Evolutionary conservation across 2,888 invertebrate species (phyloP), one percentile per base, ranked within the genome.

Genomic region (Mesoligia furuncula): DNA sequence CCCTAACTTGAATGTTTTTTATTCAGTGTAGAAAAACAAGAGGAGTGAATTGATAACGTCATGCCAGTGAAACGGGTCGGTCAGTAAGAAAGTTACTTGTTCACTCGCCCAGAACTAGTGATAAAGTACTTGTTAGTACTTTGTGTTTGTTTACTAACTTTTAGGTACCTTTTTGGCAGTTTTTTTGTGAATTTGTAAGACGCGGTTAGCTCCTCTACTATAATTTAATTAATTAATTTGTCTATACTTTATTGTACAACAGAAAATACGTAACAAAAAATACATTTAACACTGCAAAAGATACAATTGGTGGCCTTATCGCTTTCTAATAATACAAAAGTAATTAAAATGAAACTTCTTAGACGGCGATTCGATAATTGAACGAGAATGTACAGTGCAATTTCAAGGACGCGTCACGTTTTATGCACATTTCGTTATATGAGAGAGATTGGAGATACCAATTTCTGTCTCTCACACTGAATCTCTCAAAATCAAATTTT

Each of bases 41-140:
- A 79, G 80, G 39, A 77, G 68, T 79, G 69, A 85, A 81, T 79
- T 83, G 91, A 90, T 90, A 90, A 90, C 84, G 91, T 90, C 90
- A 88, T 73, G 79, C 73, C 77, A 80, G 83, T 90, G 91, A 90
- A 84, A 83, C 62, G 90, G 90, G 90, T 89, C 73, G 80, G 71
- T 79, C 67, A 75, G 83, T 77, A 75, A 78, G 85, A 81, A 81
- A 87, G 75, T 82, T 80, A 68, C 66, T 67, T 73, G 90, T 77
- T 77, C 80, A 82, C 65, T 82, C 79, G 64, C 8, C 65, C 70
- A 80, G 83, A 85, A 85, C 80, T 65, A 64, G 77, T 81, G 86
- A 89, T 89, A 90, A 83, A 82, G 70, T 72, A 48, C 57, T 74
- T 66, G 27, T 61, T 39, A 61, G 51, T 51, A 72, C 68, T 82